phyloP scores from a whole-genome alignment of 2,113 vertebrate genomes.

The Pelmatolapia mariae region DNA sequence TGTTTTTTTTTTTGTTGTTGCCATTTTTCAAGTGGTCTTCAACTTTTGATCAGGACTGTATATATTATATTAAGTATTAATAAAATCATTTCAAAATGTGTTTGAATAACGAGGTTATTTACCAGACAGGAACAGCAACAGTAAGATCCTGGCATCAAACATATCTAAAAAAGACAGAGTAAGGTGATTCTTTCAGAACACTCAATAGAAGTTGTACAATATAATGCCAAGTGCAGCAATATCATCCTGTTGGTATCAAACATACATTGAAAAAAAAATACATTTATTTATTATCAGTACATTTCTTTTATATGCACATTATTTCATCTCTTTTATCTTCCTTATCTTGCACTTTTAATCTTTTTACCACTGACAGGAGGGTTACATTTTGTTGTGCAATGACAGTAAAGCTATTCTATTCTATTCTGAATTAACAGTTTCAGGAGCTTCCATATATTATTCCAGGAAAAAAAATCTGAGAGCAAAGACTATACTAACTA shows the following conservation, averaged over 20 bases:
- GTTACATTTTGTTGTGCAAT: not conserved
- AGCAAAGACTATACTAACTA: not conserved
- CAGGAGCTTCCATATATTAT: not conserved
- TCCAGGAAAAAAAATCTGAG: not conserved
- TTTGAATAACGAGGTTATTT: not conserved
- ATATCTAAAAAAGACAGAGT: slow-evolving; percentile 34
- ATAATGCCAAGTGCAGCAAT: not conserved
- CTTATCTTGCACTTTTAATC: not conserved
- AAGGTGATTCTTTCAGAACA: not conserved
- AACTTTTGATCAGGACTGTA: not conserved
- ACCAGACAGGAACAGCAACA: slow-evolving; percentile 61
- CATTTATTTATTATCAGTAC: not conserved
- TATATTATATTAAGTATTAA: not conserved
- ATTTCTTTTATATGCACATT: not conserved
- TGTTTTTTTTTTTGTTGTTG: not conserved
- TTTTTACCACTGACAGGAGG: not conserved
- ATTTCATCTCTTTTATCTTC: not conserved
- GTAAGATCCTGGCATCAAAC: slow-evolving; percentile 36
- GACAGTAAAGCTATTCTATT: not conserved
- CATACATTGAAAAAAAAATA: not conserved
- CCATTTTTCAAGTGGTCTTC: not conserved
- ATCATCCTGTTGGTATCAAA: not conserved
- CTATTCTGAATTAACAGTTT: not conserved
- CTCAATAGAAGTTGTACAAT: not conserved
- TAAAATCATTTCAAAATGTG: not conserved